A percentile compares a stretch with the other conserved stretches of the same genome.
Evolutionary conservation across 2,888 invertebrate species (phyloP).

Genomic region (Eupithecia tripunctaria): DNA sequence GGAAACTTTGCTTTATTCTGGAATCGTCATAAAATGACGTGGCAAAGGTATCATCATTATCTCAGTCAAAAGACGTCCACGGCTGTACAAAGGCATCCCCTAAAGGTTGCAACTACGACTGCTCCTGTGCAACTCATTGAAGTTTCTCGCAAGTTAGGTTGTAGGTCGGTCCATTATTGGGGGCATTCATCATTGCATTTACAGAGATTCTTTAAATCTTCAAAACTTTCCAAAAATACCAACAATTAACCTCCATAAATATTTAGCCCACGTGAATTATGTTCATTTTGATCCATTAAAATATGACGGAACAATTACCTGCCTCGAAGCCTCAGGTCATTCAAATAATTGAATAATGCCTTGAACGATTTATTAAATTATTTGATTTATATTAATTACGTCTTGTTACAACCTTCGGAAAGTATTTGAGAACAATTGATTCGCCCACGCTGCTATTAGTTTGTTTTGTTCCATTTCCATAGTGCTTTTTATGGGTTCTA

Average conservation of each 20-base stretch:
- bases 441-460: slow-evolving; percentile 26
- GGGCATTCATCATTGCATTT: neutral
- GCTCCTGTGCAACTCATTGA: neutral
- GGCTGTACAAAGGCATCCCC: neutral
- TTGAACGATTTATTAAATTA: slow-evolving; percentile 18
- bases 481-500: slow-evolving; percentile 11
- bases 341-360: slow-evolving; percentile 23
- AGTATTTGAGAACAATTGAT: slow-evolving; percentile 27
- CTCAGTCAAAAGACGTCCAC: neutral
- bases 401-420: slow-evolving; percentile 26
- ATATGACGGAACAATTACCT: slow-evolving; percentile 4
- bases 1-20: neutral
- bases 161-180: neutral
- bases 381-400: slow-evolving; percentile 30
- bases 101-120: neutral
- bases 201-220: neutral
- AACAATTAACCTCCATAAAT: neutral
- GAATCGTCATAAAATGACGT: neutral
- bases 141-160: neutral
- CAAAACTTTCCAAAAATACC: neutral
- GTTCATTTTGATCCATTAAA: slow-evolving; percentile 1
- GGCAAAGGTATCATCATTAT: neutral
- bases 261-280: neutral
- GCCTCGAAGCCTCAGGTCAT: slow-evolving; percentile 12
- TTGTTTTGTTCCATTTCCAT: slow-evolving; percentile 16